Evolutionary conservation across 1,140 invertebrate species (phyloP).

Genomic region (Aleiodes sp.): DNA sequence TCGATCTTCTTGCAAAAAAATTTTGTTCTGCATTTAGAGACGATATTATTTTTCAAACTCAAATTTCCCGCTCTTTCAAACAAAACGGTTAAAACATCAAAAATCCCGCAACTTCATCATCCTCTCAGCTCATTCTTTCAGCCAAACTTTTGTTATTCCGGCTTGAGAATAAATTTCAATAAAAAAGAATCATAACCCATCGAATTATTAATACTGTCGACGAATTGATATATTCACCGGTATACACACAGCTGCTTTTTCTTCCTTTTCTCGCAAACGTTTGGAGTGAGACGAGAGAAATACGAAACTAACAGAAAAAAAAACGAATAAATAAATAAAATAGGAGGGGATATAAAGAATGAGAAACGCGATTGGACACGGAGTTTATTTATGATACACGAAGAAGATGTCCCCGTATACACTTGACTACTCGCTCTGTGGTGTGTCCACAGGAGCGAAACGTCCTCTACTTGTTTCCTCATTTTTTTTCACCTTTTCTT

Average conservation of each 20-base stretch:
- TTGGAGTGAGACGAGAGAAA: constrained; percentile 9
- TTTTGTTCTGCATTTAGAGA: too few species aligned
- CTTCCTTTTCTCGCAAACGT: too few species aligned
- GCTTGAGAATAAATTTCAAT: constrained; percentile 17
- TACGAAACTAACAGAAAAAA: constrained; percentile 3
- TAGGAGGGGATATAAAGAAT: constrained; percentile 11
- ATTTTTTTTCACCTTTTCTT: constrained; percentile 9
- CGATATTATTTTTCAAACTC: too few species aligned
- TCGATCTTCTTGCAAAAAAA: too few species aligned
- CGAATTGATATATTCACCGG: constrained; percentile 36
- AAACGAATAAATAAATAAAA: neutral
- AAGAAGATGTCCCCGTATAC: constrained; percentile 36
- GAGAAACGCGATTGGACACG: constrained; percentile 25
- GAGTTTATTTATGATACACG: constrained; percentile 34
- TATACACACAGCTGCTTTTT: neutral
- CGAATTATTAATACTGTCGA: constrained; percentile 38
- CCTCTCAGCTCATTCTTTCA: too few species aligned
- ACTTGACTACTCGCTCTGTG: constrained; percentile 25
- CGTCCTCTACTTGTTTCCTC: neutral
- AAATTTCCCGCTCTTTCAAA: too few species aligned
- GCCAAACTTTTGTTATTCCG: constrained; percentile 50
- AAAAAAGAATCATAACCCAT: constrained; percentile 22
- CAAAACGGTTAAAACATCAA: too few species aligned
- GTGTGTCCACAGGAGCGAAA: neutral
- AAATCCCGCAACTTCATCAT: too few species aligned